These are phyloP conservation scores for Bucco capensis DNA, from an alignment of 2,113 vertebrate genomes.

Conservation along the genomic window DNA sequence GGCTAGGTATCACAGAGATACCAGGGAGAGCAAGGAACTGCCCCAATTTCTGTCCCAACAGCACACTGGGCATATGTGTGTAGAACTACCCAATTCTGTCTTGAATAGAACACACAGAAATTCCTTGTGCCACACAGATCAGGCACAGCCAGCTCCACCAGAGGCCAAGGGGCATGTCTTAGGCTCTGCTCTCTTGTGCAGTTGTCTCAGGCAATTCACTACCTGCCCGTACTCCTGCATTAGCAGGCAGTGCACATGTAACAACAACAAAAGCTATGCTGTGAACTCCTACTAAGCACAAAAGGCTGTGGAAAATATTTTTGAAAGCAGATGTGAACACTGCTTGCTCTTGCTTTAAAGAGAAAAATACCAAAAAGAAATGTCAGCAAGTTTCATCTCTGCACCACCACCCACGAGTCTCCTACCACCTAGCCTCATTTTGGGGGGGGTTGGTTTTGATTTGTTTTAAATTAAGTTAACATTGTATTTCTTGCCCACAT, in stretches of 20 bases:
- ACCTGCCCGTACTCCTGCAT: background rate
- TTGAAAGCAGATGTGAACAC: background rate
- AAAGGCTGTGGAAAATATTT: background rate
- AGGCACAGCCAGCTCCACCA: background rate
- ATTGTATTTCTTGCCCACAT: background rate
- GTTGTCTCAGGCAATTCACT: background rate
- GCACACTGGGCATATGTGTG: background rate
- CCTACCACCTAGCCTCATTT: background rate
- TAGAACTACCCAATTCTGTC: background rate
- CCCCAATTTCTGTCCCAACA: fast-evolving
- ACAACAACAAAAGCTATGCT: background rate
- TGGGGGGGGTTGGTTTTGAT: background rate
- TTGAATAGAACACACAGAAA: background rate
- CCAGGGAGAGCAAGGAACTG: background rate
- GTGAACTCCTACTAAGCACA: background rate
- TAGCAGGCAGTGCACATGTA: background rate
- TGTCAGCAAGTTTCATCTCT: background rate
- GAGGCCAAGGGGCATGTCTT: background rate
- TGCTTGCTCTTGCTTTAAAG: background rate
- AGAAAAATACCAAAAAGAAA: background rate
- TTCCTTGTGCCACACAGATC: background rate
- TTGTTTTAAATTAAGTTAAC: background rate
- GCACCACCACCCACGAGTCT: background rate
- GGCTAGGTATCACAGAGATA: background rate
- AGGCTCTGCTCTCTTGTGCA: background rate